Evolutionary conservation across 2,113 vertebrate genomes (phyloP), one percentile per base, ranked within the genome.

Genomic region (Catagonus wagneri): DNA sequence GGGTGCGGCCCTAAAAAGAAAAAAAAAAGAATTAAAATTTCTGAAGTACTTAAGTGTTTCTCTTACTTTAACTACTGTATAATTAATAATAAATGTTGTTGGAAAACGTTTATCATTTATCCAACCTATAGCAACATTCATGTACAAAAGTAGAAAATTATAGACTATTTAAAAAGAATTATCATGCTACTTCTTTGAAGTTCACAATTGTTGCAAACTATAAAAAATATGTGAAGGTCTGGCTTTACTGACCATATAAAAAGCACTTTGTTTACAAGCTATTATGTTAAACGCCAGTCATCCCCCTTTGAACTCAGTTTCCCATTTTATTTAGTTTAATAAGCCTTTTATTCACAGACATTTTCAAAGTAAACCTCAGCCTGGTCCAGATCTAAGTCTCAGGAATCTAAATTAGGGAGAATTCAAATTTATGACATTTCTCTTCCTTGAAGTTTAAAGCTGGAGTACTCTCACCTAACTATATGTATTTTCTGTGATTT

Each of bases 141-240:
- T 52, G 52, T 61, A 96, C 65, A 68, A 63, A 32, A 78, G 60
- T 65, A 15, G 20, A 32, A 94, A 81, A 63, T 66, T n/a, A 69
- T 4, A 81, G 11, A 52, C n/a, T 39, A 71, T 65, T 61, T 85
- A 50, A 71, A 97, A 85, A 84, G 52, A 72, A 85, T 74, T 54
- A 61, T 54, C 23, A 66, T n/a, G 6, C 13, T 92, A 54, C 14
- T 81, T 85, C 36, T 90, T 65, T 79, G 58, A 94, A 79, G 80
- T 94, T 79, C 50, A 90, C 8, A 84, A 93, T 11, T 66, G n/a
- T 34, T 52, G n/a, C 14, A 84, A 83, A 88, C n/a, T 90, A 83
- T 63, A 81, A 60, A 79, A 86, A 83, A 75, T 32, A 75, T 32
- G 13, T 61, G n/a, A 87, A 29, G 3, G 44, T 79, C 23, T 87